These are phyloP conservation scores for Natrix natrix DNA, from an alignment of 2,797 vertebrate species.

Conservation along the genomic window DNA sequence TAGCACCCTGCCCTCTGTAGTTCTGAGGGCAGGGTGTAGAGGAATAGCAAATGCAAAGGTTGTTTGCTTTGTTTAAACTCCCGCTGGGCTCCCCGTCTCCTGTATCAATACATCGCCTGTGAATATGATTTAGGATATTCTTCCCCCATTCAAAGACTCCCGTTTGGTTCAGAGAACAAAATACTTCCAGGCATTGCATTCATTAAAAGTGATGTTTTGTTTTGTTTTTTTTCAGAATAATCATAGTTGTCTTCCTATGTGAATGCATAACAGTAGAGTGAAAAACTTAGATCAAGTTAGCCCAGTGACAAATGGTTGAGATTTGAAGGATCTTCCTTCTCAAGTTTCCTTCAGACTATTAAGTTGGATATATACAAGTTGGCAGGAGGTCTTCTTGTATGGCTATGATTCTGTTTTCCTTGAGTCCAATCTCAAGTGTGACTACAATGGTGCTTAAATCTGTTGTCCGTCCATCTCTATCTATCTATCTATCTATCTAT, in stretches of 20 bases:
- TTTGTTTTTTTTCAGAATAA: not conserved
- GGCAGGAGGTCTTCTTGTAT: not conserved
- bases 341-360: not conserved
- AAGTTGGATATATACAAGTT: not conserved
- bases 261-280: not conserved
- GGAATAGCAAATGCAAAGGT: slow-evolving; percentile 52
- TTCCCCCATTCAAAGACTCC: slow-evolving; percentile 34
- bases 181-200: slow-evolving; percentile 13
- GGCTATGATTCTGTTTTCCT: no score
- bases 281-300: not conserved
- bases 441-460: not conserved
- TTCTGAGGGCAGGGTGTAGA: slow-evolving; percentile 33
- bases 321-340: not conserved
- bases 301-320: no score
- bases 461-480: no score
- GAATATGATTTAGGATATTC: slow-evolving; percentile 56
- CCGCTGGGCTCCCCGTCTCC: slow-evolving; percentile 58
- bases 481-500: no score
- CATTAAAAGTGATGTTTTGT: slow-evolving; percentile 15
- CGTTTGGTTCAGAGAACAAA: slow-evolving; percentile 25
- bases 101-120: slow-evolving; percentile 53
- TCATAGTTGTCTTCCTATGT: not conserved
- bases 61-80: slow-evolving; percentile 56
- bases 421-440: not conserved
- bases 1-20: slow-evolving; percentile 53